Evolutionary conservation across 1,140 invertebrate genomes (phyloP).

Genomic region (Bombus superbus): DNA sequence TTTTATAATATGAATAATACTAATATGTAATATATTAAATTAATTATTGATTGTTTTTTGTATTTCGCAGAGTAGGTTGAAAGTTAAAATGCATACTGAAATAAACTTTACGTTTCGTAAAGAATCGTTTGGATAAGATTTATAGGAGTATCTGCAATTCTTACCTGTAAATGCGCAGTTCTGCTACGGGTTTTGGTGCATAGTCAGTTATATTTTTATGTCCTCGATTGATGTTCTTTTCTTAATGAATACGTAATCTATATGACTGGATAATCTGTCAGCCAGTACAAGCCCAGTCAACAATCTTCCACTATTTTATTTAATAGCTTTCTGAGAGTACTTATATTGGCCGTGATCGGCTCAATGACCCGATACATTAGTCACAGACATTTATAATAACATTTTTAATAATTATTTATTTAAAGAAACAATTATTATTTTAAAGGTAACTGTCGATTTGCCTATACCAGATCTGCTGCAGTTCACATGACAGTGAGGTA

Average conservation of each 20-base stretch:
- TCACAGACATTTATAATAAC: no score
- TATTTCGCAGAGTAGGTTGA: background rate
- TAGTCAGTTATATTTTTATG: conserved; percentile 61
- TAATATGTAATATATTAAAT: no score
- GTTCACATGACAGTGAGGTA: no score
- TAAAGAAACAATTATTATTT: no score
- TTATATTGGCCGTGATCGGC: conserved; percentile 23
- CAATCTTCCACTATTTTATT: conserved; percentile 54
- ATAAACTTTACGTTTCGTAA: background rate
- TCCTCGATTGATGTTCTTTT: conserved; percentile 56
- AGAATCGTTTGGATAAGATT: background rate
- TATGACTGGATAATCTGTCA: conserved; percentile 77
- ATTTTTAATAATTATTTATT: no score
- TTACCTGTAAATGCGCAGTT: background rate
- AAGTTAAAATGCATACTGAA: background rate
- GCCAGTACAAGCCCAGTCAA: conserved; percentile 67
- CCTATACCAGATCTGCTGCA: no score
- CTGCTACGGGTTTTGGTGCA: background rate
- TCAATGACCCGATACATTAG: conserved; percentile 7
- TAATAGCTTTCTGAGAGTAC: conserved; percentile 60
- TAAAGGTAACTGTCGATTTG: no score
- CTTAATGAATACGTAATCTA: conserved; percentile 73
- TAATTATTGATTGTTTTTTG: no score
- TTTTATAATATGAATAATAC: no score
- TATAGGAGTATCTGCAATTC: background rate